Evolutionary conservation across 92 coral and sea anemone genomes (phyloP).

Genomic region (Parazoanthus darwini): DNA sequence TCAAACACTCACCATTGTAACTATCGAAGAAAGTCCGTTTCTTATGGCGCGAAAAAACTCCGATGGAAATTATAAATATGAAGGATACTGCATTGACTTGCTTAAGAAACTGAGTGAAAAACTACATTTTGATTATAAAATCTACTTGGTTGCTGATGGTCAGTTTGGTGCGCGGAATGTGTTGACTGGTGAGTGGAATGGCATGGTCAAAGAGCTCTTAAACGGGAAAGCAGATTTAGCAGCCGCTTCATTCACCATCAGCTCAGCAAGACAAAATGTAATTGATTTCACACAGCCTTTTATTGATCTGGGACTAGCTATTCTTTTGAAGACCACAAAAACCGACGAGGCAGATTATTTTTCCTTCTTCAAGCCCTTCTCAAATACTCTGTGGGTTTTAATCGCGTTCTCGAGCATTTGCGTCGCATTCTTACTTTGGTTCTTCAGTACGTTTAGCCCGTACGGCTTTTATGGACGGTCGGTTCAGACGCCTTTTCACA

Average conservation of each 20-base stretch:
- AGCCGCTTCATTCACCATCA: conserved; percentile 83
- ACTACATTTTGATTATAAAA: conserved; percentile 68
- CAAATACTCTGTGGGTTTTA: conserved; percentile 68
- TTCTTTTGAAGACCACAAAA: conserved; percentile 56
- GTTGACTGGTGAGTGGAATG: conserved; percentile 85
- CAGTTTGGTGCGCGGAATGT: conserved; percentile 72
- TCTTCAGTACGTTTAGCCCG: conserved; percentile 90
- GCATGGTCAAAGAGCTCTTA: conserved; percentile 77
- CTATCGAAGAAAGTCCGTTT: conserved; percentile 79
- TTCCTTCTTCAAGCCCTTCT: conserved; percentile 74
- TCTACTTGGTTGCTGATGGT: conserved; percentile 72
- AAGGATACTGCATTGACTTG: conserved; percentile 86
- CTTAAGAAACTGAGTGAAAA: conserved; percentile 66
- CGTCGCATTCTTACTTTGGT: conserved; percentile 73
- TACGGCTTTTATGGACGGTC: conserved; percentile 89
- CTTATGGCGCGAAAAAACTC: conserved; percentile 36
- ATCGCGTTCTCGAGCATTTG: conserved; percentile 63
- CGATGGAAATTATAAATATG: conserved; percentile 45
- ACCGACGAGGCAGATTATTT: conserved; percentile 57
- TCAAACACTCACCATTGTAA: conserved; percentile 74
- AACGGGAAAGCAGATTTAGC: conserved; percentile 84
- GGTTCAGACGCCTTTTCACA: conserved; percentile 70
- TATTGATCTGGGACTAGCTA: conserved; percentile 81
- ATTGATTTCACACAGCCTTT: conserved; percentile 87
- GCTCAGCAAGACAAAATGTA: conserved; percentile 76